These are phyloP conservation scores for Gasteruption jaculator DNA, from an alignment of 2,888 invertebrate species.

Conservation along the genomic window DNA sequence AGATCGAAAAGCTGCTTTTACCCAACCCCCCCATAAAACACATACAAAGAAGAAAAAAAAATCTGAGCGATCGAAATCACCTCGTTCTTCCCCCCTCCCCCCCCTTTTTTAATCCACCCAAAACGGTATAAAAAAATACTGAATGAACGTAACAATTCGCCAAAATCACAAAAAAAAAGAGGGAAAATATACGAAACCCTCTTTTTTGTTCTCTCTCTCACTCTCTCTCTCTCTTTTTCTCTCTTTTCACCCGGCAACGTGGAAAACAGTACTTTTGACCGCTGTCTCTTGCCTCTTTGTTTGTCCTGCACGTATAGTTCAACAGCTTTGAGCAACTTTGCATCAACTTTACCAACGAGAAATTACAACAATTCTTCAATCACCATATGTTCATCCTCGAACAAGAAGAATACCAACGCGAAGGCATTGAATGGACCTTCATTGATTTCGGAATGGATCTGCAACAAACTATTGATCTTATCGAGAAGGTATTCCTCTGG, in stretches of 20 bases:
- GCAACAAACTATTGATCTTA: slow-evolving; percentile 75
- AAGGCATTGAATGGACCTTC: slow-evolving; percentile 73
- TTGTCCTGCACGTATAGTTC: slow-evolving; percentile 54
- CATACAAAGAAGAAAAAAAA: too few species aligned
- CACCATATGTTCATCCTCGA: slow-evolving; percentile 77
- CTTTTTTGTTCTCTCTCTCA: slow-evolving; percentile 42
- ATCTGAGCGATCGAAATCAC: too few species aligned
- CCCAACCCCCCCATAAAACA: too few species aligned
- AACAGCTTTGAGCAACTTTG: slow-evolving; percentile 76
- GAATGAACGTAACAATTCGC: slow-evolving; percentile 10
- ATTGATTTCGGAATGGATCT: slow-evolving; percentile 80
- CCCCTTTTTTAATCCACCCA: background rate
- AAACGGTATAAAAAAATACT: slow-evolving; percentile 11
- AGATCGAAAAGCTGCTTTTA: too few species aligned
- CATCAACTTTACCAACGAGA: slow-evolving; percentile 78
- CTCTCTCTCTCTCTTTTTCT: slow-evolving; percentile 35
- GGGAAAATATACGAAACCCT: slow-evolving; percentile 32
- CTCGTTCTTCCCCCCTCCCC: background rate
- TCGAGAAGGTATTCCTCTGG: slow-evolving; percentile 65
- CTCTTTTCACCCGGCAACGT: slow-evolving; percentile 28
- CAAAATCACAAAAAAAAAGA: background rate
- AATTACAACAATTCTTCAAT: slow-evolving; percentile 77
- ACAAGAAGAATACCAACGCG: slow-evolving; percentile 72
- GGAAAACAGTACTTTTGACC: slow-evolving; percentile 32
- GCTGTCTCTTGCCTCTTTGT: slow-evolving; percentile 27